Percentiles rank a stretch among this genome's conserved stretches.
phyloP scores from a whole-genome alignment of 1,140 invertebrate genomes.

The Papilio aristodemus region DNA sequence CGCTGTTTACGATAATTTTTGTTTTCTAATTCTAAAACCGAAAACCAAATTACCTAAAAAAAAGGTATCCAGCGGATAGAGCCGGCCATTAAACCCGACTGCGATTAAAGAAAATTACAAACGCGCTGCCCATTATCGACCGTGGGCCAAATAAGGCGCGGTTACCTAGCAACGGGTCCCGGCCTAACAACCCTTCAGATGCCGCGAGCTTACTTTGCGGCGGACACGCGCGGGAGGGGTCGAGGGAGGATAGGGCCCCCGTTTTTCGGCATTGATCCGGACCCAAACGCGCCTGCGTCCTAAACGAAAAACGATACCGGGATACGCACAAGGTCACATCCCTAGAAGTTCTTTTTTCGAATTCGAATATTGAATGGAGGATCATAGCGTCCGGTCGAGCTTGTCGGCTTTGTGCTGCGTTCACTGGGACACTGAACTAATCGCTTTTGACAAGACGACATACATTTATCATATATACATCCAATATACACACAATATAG shows the following conservation, averaged over 20 bases:
- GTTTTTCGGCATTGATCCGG: slow-evolving; percentile 77
- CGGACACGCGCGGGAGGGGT: slow-evolving; percentile 51
- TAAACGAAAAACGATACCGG: slow-evolving; percentile 72
- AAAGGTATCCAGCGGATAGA: slow-evolving; percentile 35
- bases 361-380: slow-evolving; percentile 76
- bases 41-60: slow-evolving; percentile 33
- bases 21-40: background rate
- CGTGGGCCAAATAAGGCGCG: slow-evolving; percentile 58
- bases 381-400: slow-evolving; percentile 62
- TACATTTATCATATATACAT: slow-evolving; percentile 10
- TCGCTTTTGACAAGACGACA: slow-evolving; percentile 1
- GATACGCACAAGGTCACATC: slow-evolving; percentile 73
- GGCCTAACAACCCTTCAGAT: slow-evolving; percentile 75
- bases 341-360: slow-evolving; percentile 75
- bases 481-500: no score
- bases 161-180: slow-evolving; percentile 68
- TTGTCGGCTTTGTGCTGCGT: slow-evolving; percentile 55
- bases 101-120: slow-evolving; percentile 74
- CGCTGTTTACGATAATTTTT: background rate
- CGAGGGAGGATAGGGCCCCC: slow-evolving; percentile 44
- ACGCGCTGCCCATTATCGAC: slow-evolving; percentile 62
- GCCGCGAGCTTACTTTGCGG: slow-evolving; percentile 74
- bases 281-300: slow-evolving; percentile 71
- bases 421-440: slow-evolving; percentile 57
- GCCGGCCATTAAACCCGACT: slow-evolving; percentile 44